phyloP scores from a whole-genome alignment of 1,140 invertebrate genomes.

The Ceratina australensis region DNA sequence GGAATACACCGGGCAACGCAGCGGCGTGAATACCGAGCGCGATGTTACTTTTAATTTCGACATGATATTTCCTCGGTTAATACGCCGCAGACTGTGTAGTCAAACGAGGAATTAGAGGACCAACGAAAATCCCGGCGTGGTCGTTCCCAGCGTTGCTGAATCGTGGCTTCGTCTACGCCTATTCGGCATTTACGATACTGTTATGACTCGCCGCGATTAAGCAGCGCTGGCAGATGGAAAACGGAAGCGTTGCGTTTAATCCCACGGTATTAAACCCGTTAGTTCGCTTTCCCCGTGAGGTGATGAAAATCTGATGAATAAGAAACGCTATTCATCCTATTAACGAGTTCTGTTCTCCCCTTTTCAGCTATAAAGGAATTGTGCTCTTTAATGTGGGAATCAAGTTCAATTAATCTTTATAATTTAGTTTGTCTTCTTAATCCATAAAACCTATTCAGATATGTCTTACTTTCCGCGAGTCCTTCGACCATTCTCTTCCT shows the following conservation, averaged over 20 bases:
- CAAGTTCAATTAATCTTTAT: too few relatives aligned
- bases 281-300: constrained; percentile 1
- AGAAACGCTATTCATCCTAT: not conserved
- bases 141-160: constrained; percentile 32
- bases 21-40: not conserved
- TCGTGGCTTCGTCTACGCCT: constrained; percentile 25
- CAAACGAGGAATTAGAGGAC: constrained; percentile 52
- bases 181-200: constrained; percentile 51
- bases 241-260: constrained; percentile 42
- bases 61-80: constrained; percentile 18
- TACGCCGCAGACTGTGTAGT: constrained; percentile 8
- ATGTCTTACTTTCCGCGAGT: not conserved
- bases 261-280: constrained; percentile 23
- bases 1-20: not conserved
- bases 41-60: constrained; percentile 40
- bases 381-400: too few relatives aligned
- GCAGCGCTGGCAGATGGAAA: constrained; percentile 18
- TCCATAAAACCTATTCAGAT: not conserved
- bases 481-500: not conserved
- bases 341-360: too few relatives aligned
- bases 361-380: too few relatives aligned
- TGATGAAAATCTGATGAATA: constrained; percentile 34
- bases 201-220: constrained; percentile 55
- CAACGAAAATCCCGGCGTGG: constrained; percentile 43
- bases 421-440: not conserved